A percentile compares a stretch with the other conserved stretches of the same genome.
Evolutionary conservation across 2,888 invertebrate genomes (phyloP).

Genomic region (Napeogenes inachia): DNA sequence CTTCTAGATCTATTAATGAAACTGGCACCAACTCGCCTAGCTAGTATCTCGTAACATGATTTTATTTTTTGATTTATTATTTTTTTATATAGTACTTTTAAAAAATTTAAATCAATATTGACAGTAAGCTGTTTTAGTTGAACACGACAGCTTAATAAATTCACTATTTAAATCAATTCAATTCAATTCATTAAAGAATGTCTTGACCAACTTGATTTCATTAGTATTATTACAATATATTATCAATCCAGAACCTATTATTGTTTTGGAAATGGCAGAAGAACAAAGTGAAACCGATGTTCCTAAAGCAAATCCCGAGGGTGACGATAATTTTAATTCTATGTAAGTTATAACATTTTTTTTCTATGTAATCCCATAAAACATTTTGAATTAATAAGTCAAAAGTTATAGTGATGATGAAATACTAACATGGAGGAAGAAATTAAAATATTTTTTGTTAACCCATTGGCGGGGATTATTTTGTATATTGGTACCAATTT

Average conservation of each 20-base stretch:
- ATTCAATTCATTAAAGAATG: too few species aligned
- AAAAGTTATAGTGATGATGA: slow-evolving; percentile 22
- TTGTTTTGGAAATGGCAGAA: not conserved
- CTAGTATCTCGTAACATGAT: too few species aligned
- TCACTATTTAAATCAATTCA: too few species aligned
- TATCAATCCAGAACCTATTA: not conserved
- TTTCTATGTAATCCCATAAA: too few species aligned
- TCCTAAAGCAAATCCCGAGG: not conserved
- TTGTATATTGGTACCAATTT: slow-evolving; percentile 33
- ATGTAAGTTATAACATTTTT: not conserved
- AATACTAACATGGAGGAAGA: slow-evolving; percentile 26
- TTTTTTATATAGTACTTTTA: too few species aligned
- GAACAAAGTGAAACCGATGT: not conserved
- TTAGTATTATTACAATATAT: not conserved
- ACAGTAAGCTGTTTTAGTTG: too few species aligned
- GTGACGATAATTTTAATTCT: not conserved
- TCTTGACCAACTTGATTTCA: not conserved
- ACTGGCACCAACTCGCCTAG: too few species aligned
- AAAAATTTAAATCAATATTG: too few species aligned
- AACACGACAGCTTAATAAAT: too few species aligned
- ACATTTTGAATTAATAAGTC: not conserved
- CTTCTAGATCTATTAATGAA: too few species aligned
- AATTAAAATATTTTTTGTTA: slow-evolving; percentile 27
- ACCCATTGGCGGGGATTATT: slow-evolving; percentile 36
- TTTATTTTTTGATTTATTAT: too few species aligned